Conservation (phyloP, 2,888 invertebrate species). For the Lasioglossum lativentre region DNA sequence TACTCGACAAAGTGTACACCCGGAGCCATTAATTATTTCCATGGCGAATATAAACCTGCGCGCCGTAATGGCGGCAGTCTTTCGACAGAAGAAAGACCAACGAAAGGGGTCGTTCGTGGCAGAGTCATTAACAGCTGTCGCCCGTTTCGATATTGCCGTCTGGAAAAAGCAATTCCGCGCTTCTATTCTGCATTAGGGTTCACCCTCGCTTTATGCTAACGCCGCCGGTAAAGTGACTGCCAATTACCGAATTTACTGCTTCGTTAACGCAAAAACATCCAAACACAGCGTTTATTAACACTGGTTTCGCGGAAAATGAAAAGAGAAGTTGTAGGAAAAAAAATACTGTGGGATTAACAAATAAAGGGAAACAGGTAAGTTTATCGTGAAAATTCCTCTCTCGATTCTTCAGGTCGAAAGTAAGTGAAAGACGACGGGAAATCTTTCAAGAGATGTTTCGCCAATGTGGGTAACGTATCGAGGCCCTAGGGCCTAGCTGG, state of each 20-base stretch:
- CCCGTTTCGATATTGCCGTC: slow-evolving; percentile 31
- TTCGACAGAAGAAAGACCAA: slow-evolving; percentile 39
- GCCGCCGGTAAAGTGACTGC: slow-evolving; percentile 26
- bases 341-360: too few species aligned
- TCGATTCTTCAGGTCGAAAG: background rate
- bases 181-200: slow-evolving; percentile 43
- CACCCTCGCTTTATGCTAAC: slow-evolving; percentile 23
- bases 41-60: slow-evolving; percentile 48
- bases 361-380: too few species aligned
- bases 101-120: slow-evolving; percentile 41
- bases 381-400: background rate
- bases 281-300: too few species aligned
- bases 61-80: slow-evolving; percentile 31
- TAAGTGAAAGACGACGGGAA: slow-evolving; percentile 2
- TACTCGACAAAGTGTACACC: slow-evolving; percentile 23
- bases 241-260: slow-evolving; percentile 44
- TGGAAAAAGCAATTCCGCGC: slow-evolving; percentile 33
- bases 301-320: background rate
- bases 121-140: slow-evolving; percentile 60
- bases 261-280: slow-evolving; percentile 28
- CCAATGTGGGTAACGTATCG: background rate
- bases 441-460: slow-evolving; percentile 2
- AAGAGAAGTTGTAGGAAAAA: background rate
- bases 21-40: slow-evolving; percentile 38
- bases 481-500: slow-evolving; percentile 2